Evolutionary conservation across 2,888 invertebrate species (phyloP).

Genomic region (Aleiodes testaceus): DNA sequence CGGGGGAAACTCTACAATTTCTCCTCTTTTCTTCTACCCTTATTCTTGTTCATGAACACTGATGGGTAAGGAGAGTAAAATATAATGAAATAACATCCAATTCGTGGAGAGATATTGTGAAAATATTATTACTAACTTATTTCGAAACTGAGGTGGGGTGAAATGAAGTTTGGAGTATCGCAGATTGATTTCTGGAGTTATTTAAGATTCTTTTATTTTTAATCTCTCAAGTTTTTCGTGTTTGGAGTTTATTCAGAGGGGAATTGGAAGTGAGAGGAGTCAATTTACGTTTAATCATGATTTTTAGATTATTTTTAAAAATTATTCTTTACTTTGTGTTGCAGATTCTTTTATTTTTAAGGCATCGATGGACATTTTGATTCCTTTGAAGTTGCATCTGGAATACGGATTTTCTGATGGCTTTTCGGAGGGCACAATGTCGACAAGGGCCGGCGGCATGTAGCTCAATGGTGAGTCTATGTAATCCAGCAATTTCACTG

Average conservation of each 20-base stretch:
- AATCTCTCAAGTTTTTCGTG: not conserved
- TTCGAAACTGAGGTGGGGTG: constrained; percentile 47
- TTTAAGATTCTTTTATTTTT: not conserved
- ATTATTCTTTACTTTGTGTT: not conserved
- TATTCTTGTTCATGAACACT: constrained; percentile 18
- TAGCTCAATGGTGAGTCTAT: constrained; percentile 58
- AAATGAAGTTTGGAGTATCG: constrained; percentile 7
- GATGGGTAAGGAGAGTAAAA: constrained; percentile 48
- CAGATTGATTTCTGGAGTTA: constrained; percentile 15
- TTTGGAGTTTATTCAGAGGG: too few relatives aligned
- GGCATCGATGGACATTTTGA: not conserved
- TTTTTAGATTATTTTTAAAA: not conserved
- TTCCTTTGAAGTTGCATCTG: not conserved
- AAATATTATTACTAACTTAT: constrained; percentile 73
- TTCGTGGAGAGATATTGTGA: constrained; percentile 68
- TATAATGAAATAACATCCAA: constrained; percentile 58
- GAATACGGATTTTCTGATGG: not conserved
- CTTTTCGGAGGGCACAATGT: constrained; percentile 46
- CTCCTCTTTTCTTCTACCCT: constrained; percentile 16
- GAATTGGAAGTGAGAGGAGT: too few relatives aligned
- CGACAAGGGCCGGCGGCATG: constrained; percentile 53
- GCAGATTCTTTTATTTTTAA: constrained; percentile 14
- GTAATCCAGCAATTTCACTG: constrained; percentile 24
- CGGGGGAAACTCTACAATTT: not conserved
- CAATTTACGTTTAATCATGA: not conserved